phyloP scores from a whole-genome alignment of 2,797 vertebrate genomes.

The Falco cherrug region DNA sequence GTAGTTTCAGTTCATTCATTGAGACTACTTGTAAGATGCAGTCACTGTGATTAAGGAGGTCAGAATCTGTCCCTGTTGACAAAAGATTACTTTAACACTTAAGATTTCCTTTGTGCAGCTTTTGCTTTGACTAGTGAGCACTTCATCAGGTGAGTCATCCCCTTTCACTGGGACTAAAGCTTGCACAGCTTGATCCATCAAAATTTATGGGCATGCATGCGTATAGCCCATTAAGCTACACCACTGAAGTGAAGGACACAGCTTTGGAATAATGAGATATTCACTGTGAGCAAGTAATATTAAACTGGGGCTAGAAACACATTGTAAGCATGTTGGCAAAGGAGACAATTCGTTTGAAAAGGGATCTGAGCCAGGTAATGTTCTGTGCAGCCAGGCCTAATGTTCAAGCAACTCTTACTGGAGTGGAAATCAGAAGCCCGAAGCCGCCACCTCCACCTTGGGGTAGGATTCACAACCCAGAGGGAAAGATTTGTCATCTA shows the following conservation, averaged over 20 bases:
- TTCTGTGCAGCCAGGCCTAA: not conserved
- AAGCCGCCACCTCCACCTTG: not conserved
- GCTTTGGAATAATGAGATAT: conserved; percentile 26
- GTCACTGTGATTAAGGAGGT: not conserved
- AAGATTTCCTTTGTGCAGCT: not conserved
- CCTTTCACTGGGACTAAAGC: conserved; percentile 33
- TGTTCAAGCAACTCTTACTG: not conserved
- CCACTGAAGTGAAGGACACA: not conserved
- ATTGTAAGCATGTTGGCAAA: not conserved
- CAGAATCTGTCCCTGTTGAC: conserved; percentile 34
- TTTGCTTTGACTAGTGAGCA: conserved; percentile 42
- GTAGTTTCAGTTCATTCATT: not conserved
- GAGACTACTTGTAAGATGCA: not conserved
- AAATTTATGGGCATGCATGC: conserved; percentile 14
- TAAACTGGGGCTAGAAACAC: not conserved
- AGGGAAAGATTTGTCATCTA: not conserved
- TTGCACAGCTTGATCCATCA: conserved; percentile 42
- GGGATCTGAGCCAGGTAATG: not conserved
- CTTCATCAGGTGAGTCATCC: conserved; percentile 59
- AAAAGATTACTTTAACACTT: conserved; percentile 30
- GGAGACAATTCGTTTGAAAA: not conserved
- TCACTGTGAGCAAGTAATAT: not conserved
- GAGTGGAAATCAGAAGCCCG: not conserved
- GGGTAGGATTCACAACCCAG: not conserved
- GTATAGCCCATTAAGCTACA: not conserved